These are phyloP conservation scores for Chironomus riparius DNA, from an alignment of 2,888 invertebrate genomes.

Conservation along the genomic window DNA sequence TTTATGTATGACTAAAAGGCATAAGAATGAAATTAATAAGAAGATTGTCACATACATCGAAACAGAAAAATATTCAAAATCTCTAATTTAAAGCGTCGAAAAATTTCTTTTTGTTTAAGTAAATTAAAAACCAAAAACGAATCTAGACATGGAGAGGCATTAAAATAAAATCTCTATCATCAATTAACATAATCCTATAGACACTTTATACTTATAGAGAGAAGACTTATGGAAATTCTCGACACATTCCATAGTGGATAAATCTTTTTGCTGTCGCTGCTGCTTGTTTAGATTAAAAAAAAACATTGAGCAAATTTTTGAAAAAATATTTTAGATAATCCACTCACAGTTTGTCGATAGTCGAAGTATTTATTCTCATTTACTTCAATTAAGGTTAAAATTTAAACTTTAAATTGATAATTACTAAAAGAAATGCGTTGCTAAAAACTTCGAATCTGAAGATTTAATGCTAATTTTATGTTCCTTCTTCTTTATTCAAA, in stretches of 20 bases:
- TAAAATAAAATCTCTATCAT: conserved; percentile 21
- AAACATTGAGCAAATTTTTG: no score
- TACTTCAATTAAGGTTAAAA: no score
- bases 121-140: not conserved
- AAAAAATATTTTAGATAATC: no score
- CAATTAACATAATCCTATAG: conserved; percentile 25
- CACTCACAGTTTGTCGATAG: no score
- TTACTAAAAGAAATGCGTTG: no score
- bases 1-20: not conserved
- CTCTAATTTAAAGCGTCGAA: not conserved
- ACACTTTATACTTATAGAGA: not conserved
- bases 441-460: no score
- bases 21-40: not conserved
- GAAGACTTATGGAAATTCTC: not conserved
- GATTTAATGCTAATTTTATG: no score
- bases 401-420: no score
- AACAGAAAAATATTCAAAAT: not conserved
- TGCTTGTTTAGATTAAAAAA: no score
- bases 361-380: no score
- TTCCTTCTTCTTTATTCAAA: not conserved
- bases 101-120: not conserved
- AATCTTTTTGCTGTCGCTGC: not conserved
- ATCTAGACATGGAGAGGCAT: not conserved
- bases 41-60: not conserved
- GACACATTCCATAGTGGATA: not conserved